These are phyloP conservation scores for Rissa tridactyla DNA, from an alignment of 2,113 vertebrate genomes.

Conservation along the genomic window DNA sequence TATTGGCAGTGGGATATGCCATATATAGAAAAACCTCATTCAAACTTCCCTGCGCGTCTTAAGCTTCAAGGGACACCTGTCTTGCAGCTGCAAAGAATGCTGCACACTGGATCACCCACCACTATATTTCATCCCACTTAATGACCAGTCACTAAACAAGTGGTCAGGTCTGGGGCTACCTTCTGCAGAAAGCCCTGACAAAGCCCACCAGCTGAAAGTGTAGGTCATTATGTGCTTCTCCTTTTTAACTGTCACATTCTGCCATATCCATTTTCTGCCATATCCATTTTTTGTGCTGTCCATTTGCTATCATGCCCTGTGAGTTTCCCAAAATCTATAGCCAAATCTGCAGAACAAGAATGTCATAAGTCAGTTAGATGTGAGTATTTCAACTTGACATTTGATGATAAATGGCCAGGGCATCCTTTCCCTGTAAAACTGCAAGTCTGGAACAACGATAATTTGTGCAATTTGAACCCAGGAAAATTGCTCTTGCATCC, in stretches of 20 bases:
- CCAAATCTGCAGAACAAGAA: neutral
- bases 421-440: neutral
- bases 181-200: neutral
- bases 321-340: neutral
- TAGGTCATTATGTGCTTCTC: neutral
- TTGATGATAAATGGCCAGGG: neutral
- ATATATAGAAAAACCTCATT: neutral
- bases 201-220: neutral
- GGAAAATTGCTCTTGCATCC: neutral
- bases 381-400: neutral
- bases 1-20: neutral
- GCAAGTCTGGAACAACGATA: neutral
- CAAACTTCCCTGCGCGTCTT: neutral
- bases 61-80: neutral
- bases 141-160: neutral
- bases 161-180: neutral
- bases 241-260: neutral
- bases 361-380: neutral
- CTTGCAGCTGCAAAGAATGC: neutral
- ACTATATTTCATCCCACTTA: neutral
- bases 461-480: neutral
- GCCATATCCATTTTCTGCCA: neutral
- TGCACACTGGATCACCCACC: fast-evolving
- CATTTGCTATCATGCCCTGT: neutral
- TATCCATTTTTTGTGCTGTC: neutral